phyloP scores from a whole-genome alignment of 2,113 vertebrate genomes.

The Meleagris gallopavo region DNA sequence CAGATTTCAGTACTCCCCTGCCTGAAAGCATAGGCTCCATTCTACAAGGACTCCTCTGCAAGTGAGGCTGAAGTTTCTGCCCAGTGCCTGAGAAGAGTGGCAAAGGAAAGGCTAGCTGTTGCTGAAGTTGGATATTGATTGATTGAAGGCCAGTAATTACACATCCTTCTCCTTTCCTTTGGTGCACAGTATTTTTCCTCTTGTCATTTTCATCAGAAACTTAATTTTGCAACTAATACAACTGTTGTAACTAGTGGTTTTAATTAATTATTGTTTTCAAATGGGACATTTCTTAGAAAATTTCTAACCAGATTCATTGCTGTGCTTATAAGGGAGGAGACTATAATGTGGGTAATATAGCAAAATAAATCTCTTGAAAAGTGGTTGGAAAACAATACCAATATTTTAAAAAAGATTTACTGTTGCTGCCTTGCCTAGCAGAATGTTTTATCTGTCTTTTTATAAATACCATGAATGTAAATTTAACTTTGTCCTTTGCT shows the following conservation, averaged over 20 bases:
- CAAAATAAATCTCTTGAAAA: not conserved
- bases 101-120: not conserved
- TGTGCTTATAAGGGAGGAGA: not conserved
- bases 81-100: too few relatives aligned
- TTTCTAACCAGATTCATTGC: not conserved
- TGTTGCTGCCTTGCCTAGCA: not conserved
- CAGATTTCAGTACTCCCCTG: not conserved
- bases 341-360: not conserved
- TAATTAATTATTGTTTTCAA: not conserved
- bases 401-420: not conserved
- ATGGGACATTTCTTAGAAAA: not conserved
- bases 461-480: not conserved
- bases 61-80: not conserved
- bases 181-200: not conserved
- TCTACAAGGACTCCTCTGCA: not conserved
- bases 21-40: not conserved
- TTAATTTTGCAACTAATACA: not conserved
- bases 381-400: not conserved
- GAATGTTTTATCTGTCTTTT: not conserved
- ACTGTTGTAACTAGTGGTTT: not conserved
- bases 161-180: not conserved
- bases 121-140: not conserved
- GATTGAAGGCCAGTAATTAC: not conserved
- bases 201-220: not conserved
- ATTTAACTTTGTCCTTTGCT: not conserved